Conservation (phyloP, 1,140 invertebrate species). For the Platyscapa corneri region DNA sequence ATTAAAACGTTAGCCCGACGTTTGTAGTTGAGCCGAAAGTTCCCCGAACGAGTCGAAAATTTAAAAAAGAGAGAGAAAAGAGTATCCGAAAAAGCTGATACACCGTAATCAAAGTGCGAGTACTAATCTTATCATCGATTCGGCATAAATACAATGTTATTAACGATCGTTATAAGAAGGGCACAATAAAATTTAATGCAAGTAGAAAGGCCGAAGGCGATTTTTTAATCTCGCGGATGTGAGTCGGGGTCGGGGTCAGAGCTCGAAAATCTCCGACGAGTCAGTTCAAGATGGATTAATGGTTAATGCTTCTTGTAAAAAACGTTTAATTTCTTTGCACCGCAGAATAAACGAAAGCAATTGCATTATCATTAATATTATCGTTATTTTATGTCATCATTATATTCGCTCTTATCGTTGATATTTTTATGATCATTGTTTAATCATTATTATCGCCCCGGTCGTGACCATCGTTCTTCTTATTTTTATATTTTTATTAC, state of each 20-base stretch:
- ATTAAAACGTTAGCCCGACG: not conserved
- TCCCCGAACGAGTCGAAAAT: not conserved
- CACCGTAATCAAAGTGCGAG: not conserved
- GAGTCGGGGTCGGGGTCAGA: no score
- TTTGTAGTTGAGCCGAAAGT: not conserved
- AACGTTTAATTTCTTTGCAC: not conserved
- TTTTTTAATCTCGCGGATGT: not conserved
- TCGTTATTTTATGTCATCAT: no score
- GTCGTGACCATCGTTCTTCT: no score
- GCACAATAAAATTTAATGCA: conserved; percentile 5
- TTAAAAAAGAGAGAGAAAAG: no score
- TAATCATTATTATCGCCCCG: no score
- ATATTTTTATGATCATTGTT: no score
- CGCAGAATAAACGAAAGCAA: no score
- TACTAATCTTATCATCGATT: conserved; percentile 5
- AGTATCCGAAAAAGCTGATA: not conserved
- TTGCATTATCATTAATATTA: no score
- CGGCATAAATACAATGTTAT: not conserved
- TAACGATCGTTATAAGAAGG: not conserved
- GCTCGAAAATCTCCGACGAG: not conserved
- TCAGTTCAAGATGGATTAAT: not conserved
- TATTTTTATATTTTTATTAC: no score
- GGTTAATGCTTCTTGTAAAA: conserved; percentile 12
- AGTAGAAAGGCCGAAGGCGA: not conserved
- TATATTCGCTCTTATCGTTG: no score